Conservation (phyloP, 2,888 invertebrate species). For the Steromphala cineraria region DNA sequence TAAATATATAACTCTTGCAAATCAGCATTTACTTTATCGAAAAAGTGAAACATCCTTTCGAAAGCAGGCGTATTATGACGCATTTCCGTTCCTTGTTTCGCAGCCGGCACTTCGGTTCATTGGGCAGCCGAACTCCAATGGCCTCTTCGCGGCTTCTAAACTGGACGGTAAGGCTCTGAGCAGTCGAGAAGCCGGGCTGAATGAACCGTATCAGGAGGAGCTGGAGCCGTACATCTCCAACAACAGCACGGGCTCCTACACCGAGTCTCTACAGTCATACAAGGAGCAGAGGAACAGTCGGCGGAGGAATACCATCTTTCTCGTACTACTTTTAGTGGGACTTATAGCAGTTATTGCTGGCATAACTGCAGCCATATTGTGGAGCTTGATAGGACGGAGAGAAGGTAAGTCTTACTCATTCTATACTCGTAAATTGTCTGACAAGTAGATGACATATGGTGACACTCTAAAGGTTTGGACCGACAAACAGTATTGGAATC, state of each 20-base stretch:
- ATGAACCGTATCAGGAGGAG: background rate
- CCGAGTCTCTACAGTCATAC: background rate
- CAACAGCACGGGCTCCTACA: background rate
- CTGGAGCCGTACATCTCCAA: background rate
- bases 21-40: no score
- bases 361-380: background rate
- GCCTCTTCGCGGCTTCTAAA: background rate
- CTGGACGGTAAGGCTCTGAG: background rate
- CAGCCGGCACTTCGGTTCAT: background rate
- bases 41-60: no score
- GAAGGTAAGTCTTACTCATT: background rate
- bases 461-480: no score
- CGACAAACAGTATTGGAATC: no score
- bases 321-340: background rate
- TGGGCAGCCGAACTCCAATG: background rate
- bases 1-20: no score
- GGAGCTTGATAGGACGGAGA: background rate
- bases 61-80: no score
- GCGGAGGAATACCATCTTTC: constrained; percentile 15
- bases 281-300: background rate
- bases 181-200: background rate
- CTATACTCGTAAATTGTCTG: no score
- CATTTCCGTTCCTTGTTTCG: background rate
- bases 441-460: no score
- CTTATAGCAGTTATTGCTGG: background rate